phyloP scores from a whole-genome alignment of 1,140 invertebrate genomes.

The Conus betulinus region DNA sequence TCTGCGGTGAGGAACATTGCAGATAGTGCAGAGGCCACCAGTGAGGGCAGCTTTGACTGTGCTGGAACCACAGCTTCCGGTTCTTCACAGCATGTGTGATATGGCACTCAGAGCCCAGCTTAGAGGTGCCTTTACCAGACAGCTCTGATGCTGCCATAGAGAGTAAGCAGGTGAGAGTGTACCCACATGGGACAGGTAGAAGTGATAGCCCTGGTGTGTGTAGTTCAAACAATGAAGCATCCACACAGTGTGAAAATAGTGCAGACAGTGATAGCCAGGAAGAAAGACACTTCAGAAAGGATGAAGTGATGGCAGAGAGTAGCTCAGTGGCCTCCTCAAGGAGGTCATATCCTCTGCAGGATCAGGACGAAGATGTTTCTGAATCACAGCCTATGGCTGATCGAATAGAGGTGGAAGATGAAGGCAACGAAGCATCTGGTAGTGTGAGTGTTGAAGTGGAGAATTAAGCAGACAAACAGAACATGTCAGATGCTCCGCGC shows the following conservation, averaged over 20 bases:
- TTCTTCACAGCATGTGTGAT: neutral
- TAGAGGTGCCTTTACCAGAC: constrained; percentile 20
- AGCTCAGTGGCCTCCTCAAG: constrained; percentile 5
- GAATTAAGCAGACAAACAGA: neutral
- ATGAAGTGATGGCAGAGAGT: constrained; percentile 18
- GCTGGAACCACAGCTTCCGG: neutral
- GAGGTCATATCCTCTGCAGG: neutral
- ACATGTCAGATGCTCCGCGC: neutral
- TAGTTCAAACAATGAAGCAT: constrained; percentile 28
- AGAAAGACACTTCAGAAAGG: neutral
- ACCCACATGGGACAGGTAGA: neutral
- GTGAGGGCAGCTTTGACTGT: neutral
- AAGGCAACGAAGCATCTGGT: constrained; percentile 30
- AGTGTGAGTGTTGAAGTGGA: constrained; percentile 8
- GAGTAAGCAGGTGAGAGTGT: neutral
- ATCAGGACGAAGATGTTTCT: constrained; percentile 19
- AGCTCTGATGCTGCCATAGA: constrained; percentile 27
- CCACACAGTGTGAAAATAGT: constrained; percentile 3
- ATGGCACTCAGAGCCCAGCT: neutral
- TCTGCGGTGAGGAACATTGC: neutral
- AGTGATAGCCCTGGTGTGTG: constrained; percentile 22
- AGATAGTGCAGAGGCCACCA: constrained; percentile 1
- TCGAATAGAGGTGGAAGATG: constrained; percentile 7
- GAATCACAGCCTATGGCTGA: constrained; percentile 13
- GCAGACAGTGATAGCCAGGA: constrained; percentile 8